Base-by-base conservation (phyloP, 2,113 vertebrate species). In the Ailuropoda melanoleuca region DNA sequence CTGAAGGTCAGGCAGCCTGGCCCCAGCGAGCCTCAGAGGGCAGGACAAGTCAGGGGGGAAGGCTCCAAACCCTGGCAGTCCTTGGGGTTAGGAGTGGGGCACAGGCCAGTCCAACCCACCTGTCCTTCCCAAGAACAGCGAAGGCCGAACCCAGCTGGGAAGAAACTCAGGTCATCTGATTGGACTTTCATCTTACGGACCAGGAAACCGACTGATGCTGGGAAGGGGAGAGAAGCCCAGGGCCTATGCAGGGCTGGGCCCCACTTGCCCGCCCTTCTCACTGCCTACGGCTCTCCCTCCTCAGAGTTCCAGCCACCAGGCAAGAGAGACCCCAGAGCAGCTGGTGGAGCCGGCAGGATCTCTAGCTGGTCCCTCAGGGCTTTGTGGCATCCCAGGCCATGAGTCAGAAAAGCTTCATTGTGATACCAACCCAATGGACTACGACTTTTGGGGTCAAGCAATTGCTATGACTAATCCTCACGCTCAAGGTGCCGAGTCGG, bases 371-470 rank as follows among this genome's bases (percentile, higher is more conserved):
- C 56, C 81, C 58, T 17, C 2, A 1, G 66, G 89, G 58, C 78
- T 77, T 46, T 37, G 4, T 21, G 84, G 53, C 11, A 2, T 75
- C 56, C 66, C n/a, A 26, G 83, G 80, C 48, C 31, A 34, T 66
- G 48, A 93, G 34, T 97, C 93, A 98, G 92, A 75, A 46, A 88
- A 62, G 29, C 88, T 78, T 68, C 96, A 15, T 0, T 53, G 82
- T 37, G 74, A 75, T 80, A 84, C 72, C 74, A 56, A 24, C 53
- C 31, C 82, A 18, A 23, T 83, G 46, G 84, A 88, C 92, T 23
- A 34, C 0, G 24, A 56, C 70, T 82, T 74, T 84, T 34, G 91
- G 93, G 86, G 74, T 95, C 93, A 97, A 62, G 26, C n/a, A 43
- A 24, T 70, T 37, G 74, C 23, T 84, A 29, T 89, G 89, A 96